Conservation (phyloP, 1,140 invertebrate genomes). For the Cylas formicarius region DNA sequence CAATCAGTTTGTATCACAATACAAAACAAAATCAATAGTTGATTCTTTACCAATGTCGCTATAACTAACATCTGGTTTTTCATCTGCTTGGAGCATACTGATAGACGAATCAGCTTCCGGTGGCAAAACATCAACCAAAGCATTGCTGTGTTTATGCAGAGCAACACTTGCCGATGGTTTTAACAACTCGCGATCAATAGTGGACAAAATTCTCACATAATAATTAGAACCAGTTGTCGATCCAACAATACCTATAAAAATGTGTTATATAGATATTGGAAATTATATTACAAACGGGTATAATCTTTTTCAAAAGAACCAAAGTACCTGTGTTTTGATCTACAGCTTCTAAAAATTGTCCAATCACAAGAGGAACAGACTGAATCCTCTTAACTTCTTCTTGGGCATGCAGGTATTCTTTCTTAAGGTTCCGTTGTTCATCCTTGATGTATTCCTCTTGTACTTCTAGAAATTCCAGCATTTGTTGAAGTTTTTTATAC, state of each 20-base stretch:
- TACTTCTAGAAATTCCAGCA: constrained; percentile 85
- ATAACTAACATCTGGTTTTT: constrained; percentile 97
- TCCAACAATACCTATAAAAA: constrained; percentile 54
- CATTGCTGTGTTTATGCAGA: constrained; percentile 90
- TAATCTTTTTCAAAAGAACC: too few species aligned
- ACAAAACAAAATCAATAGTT: not conserved
- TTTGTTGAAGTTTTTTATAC: constrained; percentile 89
- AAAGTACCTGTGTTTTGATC: constrained; percentile 80
- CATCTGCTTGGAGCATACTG: constrained; percentile 95
- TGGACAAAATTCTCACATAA: constrained; percentile 83
- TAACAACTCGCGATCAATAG: constrained; percentile 80
- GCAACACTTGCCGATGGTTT: constrained; percentile 88
- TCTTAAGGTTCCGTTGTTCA: constrained; percentile 88
- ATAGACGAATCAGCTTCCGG: constrained; percentile 92
- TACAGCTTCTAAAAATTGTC: constrained; percentile 88
- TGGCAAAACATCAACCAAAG: constrained; percentile 84
- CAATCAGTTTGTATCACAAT: not conserved
- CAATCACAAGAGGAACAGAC: constrained; percentile 87
- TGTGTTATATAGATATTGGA: not conserved
- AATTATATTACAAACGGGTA: too few species aligned
- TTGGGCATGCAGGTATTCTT: constrained; percentile 88
- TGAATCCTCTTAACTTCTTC: constrained; percentile 91
- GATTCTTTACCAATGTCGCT: constrained; percentile 76
- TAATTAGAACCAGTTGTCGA: constrained; percentile 78
- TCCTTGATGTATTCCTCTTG: constrained; percentile 94